These are phyloP conservation scores for Agrilus mali DNA, from an alignment of 2,888 invertebrate species.

Conservation along the genomic window DNA sequence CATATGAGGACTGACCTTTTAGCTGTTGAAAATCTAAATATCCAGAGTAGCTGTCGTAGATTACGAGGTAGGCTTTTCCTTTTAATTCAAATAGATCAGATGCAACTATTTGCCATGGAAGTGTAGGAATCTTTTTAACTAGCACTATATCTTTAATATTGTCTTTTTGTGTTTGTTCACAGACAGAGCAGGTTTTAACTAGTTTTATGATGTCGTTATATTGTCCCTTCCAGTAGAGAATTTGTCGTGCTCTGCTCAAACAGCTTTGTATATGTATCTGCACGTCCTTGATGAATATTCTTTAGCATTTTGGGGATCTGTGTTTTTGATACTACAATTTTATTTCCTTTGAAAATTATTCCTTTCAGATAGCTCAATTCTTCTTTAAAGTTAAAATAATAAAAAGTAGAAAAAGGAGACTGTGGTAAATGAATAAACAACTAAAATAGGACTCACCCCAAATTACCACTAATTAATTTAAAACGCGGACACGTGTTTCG, in stretches of 20 bases:
- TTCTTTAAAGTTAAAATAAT: slow-evolving; percentile 2
- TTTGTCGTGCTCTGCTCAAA: slow-evolving; percentile 6
- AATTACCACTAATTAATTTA: too few relatives aligned
- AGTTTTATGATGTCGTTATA: slow-evolving; percentile 4
- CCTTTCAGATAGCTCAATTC: not conserved
- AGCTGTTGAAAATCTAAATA: slow-evolving; percentile 5
- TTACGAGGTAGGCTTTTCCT: slow-evolving; percentile 4
- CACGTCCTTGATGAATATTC: slow-evolving; percentile 5
- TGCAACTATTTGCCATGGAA: slow-evolving; percentile 7
- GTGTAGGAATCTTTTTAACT: slow-evolving; percentile 1
- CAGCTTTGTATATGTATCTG: slow-evolving; percentile 7
- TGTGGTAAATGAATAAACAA: too few relatives aligned
- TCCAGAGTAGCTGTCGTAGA: slow-evolving; percentile 7
- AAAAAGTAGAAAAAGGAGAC: too few relatives aligned
- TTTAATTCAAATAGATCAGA: slow-evolving; percentile 4
- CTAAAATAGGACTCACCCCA: too few relatives aligned
- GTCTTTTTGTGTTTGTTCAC: slow-evolving; percentile 3
- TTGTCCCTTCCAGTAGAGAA: slow-evolving; percentile 7
- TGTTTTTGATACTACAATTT: slow-evolving; percentile 4
- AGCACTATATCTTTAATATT: slow-evolving; percentile 3
- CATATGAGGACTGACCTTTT: not conserved
- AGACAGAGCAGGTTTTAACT: slow-evolving; percentile 3
- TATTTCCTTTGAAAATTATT: slow-evolving; percentile 4
- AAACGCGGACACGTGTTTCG: too few relatives aligned
- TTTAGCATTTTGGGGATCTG: slow-evolving; percentile 2